Base-by-base conservation (phyloP, 2,888 invertebrate genomes). In the Flexamia atlantica region DNA sequence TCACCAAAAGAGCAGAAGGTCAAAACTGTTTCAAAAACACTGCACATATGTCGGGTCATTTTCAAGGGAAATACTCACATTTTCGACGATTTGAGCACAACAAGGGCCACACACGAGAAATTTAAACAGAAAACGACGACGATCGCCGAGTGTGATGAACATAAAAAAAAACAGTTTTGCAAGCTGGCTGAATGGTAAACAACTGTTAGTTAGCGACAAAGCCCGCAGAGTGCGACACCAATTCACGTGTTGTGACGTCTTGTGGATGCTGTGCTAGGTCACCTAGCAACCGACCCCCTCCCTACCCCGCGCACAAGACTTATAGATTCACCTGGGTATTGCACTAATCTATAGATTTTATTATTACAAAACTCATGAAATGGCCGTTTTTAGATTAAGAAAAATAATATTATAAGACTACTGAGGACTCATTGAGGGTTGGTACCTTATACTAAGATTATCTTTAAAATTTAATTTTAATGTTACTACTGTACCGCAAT, bases 191-290 rank as follows among this genome's bases (percentile, higher is more conserved):
- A 60, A 72, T 83, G 74, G 82, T 83, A 83, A 83, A 83, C 82
- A 83, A 82, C 74, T 57, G 82, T 82, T 83, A 74, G 82, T 83
- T 83, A 9, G 57, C 72, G 74, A 42, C 72, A 74, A 83, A 74
- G 57, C 60, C 82, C 32, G 57, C 74, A 83, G 82, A 83, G 74
- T 60, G 82, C 82, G 82, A 74, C 82, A 83, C 40, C 57, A 32
- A 40, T 83, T 83, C 82, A 83, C 82, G 82, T 83, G 82, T 72
- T 83, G 82, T 83, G 82, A 83, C 82, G 82, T 83, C 82, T 83
- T 83, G 82, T 74, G 72, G 53, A 53, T 64, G 64, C 28, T 28
- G 20, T n/a, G 82, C 70, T 70, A 68, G 57, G 82, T 83, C 36
- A 60, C 82, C 60, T 83, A 83, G 82, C 82, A 83, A 83, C 82